Conservation (phyloP, 2,888 invertebrate species). For the Hybos culiciformis region DNA sequence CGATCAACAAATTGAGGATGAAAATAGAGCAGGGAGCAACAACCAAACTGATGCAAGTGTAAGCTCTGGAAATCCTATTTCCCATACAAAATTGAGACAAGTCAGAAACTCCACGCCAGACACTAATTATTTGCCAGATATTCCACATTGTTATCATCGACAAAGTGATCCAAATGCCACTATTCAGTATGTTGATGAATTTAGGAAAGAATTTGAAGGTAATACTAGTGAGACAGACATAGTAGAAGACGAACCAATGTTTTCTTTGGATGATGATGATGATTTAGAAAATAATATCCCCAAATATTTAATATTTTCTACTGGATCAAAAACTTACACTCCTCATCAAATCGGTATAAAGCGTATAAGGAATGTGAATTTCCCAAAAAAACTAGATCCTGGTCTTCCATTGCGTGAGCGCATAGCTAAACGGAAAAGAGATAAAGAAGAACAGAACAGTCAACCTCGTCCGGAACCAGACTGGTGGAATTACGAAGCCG, state of each 20-base stretch:
- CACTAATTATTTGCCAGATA: background rate
- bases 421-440: conserved; percentile 43
- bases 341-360: conserved; percentile 76
- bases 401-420: conserved; percentile 55
- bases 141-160: background rate
- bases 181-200: conserved; percentile 44
- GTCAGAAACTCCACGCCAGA: background rate
- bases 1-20: background rate
- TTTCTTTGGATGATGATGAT: conserved; percentile 39
- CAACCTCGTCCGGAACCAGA: conserved; percentile 44
- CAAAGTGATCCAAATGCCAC: background rate
- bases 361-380: conserved; percentile 52
- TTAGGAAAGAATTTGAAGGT: conserved; percentile 26
- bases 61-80: background rate
- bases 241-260: no score
- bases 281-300: conserved; percentile 49
- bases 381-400: conserved; percentile 52
- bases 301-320: conserved; percentile 60
- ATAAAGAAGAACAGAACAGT: conserved; percentile 35
- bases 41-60: no score
- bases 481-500: conserved; percentile 53
- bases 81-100: background rate
- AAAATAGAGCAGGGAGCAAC: no score
- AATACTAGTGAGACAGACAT: conserved; percentile 6
- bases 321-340: conserved; percentile 68